Evolutionary conservation across 1,140 invertebrate species (phyloP), one percentile per base, ranked within the genome.

Genomic region (Drosophila tani): DNA sequence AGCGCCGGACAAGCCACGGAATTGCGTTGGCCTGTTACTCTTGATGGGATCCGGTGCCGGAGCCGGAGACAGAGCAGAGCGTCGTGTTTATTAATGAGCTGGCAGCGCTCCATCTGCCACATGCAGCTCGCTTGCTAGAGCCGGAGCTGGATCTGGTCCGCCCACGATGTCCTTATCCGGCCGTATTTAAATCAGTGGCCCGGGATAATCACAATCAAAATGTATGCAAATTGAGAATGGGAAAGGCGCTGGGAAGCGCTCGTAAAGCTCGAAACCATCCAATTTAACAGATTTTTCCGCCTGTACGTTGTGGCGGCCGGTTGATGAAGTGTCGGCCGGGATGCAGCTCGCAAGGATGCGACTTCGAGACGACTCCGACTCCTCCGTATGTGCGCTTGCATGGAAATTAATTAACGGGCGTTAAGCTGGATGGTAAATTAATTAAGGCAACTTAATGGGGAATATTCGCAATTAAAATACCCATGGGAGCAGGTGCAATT

Each of bases 121-220:
- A 83, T 82, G 79, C 69, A 65, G 63, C 40, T 32, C 17, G 32
- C 9, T 55, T 21, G 51, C 3, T 35, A 55, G 35, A 21, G 53
- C 9, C 38, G 14, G 14, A 40, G 51, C 19, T 14, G 21, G 19
- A 14, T 12, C 35, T 14, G 35, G 11, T 66, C 47, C 62, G 47
- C 62, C 67, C 40, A 67, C 62, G 29, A 67, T 47, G 19, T 67
- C 67, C 67, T 66, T 70, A 68, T 57, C 77, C 50, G 49, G 66
- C 58, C 77, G 76, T 58, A 90, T 88, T 87, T 88, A 81, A 87
- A 88, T 87, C 84, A 90, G 73, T 73, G 77, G 84, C 79, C 68
- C 53, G 51, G 66, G 81, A 90, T 88, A 87, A 87, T 87, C 84
- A 88, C 81, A 81, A 78, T 79, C 81, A 79, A 84, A 87, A 88